These are phyloP conservation scores for Atopsyche davidsoni DNA, from an alignment of 1,140 invertebrate genomes.

Conservation along the genomic window DNA sequence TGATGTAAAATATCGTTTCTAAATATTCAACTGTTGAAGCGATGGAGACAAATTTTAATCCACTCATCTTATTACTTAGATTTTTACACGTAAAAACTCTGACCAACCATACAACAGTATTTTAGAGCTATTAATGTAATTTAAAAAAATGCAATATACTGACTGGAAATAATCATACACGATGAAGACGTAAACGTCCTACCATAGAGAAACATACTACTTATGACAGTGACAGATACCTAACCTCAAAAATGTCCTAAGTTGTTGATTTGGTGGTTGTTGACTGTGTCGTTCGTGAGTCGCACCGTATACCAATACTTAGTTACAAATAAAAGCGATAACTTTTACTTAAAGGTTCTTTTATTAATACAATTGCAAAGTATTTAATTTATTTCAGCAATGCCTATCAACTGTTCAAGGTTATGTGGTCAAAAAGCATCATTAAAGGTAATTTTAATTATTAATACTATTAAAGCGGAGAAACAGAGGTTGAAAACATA, in stretches of 20 bases:
- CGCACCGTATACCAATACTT: neutral
- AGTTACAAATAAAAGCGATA: neutral
- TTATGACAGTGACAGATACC: neutral
- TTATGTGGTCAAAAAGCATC: constrained; percentile 66
- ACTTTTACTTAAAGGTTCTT: neutral
- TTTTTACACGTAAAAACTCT: neutral
- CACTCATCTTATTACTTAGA: neutral
- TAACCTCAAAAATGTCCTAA: neutral
- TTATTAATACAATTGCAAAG: neutral
- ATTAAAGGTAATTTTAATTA: constrained; percentile 55
- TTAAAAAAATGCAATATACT: neutral
- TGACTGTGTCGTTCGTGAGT: neutral
- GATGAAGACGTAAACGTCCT: neutral
- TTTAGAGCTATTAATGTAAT: neutral
- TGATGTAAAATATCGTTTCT: neutral
- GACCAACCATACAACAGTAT: neutral
- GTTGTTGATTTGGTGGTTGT: neutral
- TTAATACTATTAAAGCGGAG: constrained; percentile 4
- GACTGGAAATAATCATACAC: neutral
- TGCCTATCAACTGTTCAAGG: constrained; percentile 49
- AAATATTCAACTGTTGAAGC: neutral
- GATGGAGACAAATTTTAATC: neutral
- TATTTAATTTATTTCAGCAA: neutral
- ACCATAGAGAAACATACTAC: neutral
- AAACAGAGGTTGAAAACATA: constrained; percentile 10